Conservation (phyloP, 1,140 invertebrate species). For the Archivesica marissinica region DNA sequence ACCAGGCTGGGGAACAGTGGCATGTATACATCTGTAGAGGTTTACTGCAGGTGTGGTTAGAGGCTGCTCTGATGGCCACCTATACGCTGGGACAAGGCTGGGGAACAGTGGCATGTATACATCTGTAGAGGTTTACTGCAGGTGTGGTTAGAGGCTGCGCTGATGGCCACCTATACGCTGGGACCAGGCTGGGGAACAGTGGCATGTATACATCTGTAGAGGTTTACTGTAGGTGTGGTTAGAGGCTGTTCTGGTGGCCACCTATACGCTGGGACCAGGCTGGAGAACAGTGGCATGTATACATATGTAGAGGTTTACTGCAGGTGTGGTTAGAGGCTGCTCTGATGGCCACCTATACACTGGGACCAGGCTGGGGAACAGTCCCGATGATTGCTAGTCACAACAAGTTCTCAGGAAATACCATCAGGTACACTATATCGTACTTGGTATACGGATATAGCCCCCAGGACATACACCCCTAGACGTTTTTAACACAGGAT, state of each 20-base stretch:
- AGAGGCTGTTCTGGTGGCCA: constrained; percentile 42
- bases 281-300: no score
- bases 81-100: constrained; percentile 58
- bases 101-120: no score
- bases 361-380: constrained; percentile 56
- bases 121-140: no score
- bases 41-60: constrained; percentile 56
- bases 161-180: constrained; percentile 50
- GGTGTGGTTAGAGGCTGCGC: constrained; percentile 54
- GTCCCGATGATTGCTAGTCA: constrained; percentile 44
- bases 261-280: constrained; percentile 55
- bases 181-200: constrained; percentile 59
- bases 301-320: not conserved
- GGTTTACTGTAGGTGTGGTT: constrained; percentile 56
- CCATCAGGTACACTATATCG: no score
- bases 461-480: no score
- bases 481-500: no score
- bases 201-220: no score
- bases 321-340: constrained; percentile 57
- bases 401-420: constrained; percentile 53
- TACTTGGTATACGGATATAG: no score
- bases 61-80: constrained; percentile 39
- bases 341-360: constrained; percentile 44
- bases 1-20: constrained; percentile 57
- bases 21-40: no score